Evolutionary conservation across 2,113 vertebrate species (phyloP).

Genomic region (Bubo blakistoni): DNA sequence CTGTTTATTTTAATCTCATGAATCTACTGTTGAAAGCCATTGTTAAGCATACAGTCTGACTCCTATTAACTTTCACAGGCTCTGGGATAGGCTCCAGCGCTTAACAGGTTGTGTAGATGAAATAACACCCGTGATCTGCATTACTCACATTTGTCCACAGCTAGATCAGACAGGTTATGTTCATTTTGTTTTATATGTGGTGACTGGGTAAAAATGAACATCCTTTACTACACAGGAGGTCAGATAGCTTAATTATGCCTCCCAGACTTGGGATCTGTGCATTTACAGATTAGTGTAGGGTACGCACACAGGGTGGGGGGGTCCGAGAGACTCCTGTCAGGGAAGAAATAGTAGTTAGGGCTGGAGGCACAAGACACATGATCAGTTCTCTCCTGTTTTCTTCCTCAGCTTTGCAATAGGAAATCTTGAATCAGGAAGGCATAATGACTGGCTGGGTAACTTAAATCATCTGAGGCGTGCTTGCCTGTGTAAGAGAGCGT

Average conservation of each 20-base stretch:
- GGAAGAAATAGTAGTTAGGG: background rate
- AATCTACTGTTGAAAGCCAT: background rate
- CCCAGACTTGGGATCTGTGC: background rate
- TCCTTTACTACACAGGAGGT: background rate
- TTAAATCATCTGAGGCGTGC: background rate
- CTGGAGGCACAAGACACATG: background rate
- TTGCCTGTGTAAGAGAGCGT: background rate
- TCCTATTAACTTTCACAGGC: background rate
- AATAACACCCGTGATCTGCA: background rate
- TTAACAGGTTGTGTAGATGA: background rate
- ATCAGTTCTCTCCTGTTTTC: background rate
- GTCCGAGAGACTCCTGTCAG: background rate
- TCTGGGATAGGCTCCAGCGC: background rate
- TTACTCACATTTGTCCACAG: background rate
- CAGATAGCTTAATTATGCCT: background rate
- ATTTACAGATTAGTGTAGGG: background rate
- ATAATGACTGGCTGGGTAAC: background rate
- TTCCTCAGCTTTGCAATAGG: background rate
- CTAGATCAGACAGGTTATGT: background rate
- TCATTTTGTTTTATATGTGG: background rate
- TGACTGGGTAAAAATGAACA: background rate
- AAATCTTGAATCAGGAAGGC: background rate
- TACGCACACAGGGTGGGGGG: fast-evolving
- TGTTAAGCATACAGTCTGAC: background rate
- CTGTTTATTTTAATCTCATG: conserved; percentile 17